These are phyloP conservation scores for Nothobranchius furzeri DNA, from an alignment of 2,113 vertebrate genomes.

Conservation along the genomic window DNA sequence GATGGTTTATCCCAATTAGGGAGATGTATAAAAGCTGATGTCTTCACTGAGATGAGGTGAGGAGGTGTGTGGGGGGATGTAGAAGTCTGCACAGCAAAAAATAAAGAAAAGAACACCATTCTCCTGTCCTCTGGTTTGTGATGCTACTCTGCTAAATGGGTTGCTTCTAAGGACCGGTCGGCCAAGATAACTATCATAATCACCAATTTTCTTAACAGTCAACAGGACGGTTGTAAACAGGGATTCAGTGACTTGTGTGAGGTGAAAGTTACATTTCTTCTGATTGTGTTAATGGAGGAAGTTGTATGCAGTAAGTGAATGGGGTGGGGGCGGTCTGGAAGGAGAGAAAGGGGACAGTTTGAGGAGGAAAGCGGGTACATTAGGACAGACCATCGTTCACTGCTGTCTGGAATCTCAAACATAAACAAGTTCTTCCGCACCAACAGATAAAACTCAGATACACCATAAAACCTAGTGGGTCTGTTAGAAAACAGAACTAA, in stretches of 20 bases:
- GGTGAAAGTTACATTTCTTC: neutral
- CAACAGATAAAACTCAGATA: constrained; percentile 71
- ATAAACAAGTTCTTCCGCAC: constrained; percentile 72
- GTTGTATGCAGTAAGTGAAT: neutral
- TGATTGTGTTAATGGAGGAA: constrained; percentile 1
- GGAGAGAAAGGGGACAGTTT: constrained; percentile 60
- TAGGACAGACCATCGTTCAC: constrained; percentile 72
- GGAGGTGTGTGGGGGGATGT: too few species aligned
- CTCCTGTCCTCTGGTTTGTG: too few species aligned
- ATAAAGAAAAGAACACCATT: too few species aligned
- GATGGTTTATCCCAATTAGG: too few species aligned
- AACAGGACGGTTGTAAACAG: neutral
- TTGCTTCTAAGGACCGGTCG: too few species aligned
- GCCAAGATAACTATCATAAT: neutral
- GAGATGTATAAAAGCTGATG: too few species aligned
- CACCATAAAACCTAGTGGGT: constrained; percentile 43
- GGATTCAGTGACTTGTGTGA: neutral
- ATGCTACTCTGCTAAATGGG: too few species aligned
- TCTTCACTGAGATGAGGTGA: too few species aligned
- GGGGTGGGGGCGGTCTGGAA: neutral
- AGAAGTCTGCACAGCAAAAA: too few species aligned
- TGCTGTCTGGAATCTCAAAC: constrained; percentile 65
- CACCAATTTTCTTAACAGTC: neutral
- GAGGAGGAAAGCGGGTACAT: constrained; percentile 66
- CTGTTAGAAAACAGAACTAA: constrained; percentile 25